These are phyloP conservation scores for Emberiza fucata DNA, from an alignment of 2,113 vertebrate genomes.

Conservation along the genomic window DNA sequence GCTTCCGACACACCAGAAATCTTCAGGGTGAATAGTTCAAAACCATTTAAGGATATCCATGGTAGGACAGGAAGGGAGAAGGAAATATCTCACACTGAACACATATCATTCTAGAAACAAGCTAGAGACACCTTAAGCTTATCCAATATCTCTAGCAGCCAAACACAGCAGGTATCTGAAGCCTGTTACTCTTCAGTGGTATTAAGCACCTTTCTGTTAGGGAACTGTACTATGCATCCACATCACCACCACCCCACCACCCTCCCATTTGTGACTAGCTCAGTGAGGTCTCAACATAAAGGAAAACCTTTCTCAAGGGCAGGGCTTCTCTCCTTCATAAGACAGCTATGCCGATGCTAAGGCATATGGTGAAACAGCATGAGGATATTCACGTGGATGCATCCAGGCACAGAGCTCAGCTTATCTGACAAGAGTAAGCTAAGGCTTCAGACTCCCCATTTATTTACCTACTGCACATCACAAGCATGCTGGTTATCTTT, in stretches of 20 bases:
- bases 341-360: not conserved
- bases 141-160: not conserved
- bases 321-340: not conserved
- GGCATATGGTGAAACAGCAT: slow-evolving; percentile 35
- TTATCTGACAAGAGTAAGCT: not conserved
- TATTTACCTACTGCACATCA: not conserved
- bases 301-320: not conserved
- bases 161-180: not conserved
- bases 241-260: accelerated
- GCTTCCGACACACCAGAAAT: not conserved
- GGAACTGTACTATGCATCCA: not conserved
- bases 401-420: not conserved
- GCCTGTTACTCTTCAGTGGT: not conserved
- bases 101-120: not conserved
- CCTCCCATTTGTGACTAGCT: not conserved
- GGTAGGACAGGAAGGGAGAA: not conserved
- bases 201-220: not conserved
- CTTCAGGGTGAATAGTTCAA: not conserved
- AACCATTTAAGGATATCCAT: not conserved
- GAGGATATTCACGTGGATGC: not conserved
- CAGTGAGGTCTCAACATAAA: not conserved
- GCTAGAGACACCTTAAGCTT: not conserved
- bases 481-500: not conserved
- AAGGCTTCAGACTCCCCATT: not conserved
- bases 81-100: not conserved